Percentiles rank a stretch among this genome's conserved stretches.
phyloP scores from a whole-genome alignment of 1,140 invertebrate genomes.

The Lepidurus arcticus region DNA sequence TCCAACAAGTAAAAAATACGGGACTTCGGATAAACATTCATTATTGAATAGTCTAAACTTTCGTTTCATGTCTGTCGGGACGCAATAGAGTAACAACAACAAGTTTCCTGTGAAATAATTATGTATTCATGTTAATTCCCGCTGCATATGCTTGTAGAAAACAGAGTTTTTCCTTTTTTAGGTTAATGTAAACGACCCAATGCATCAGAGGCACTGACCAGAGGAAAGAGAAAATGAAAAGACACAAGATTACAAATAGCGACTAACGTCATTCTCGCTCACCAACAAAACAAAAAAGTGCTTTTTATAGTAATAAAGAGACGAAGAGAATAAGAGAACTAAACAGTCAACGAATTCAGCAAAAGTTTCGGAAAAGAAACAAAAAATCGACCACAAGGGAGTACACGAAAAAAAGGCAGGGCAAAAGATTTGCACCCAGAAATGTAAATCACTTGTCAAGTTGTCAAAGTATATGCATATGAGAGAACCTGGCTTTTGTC shows the following conservation, averaged over 20 bases:
- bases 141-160: slow-evolving; percentile 1
- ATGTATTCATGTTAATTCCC: background rate
- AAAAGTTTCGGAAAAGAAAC: background rate
- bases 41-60: too few species aligned
- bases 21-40: too few species aligned
- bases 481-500: background rate
- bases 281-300: background rate
- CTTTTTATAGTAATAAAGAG: background rate
- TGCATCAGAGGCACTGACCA: background rate
- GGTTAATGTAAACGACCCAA: slow-evolving; percentile 3
- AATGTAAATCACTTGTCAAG: background rate
- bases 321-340: background rate
- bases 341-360: too few species aligned
- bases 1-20: too few species aligned
- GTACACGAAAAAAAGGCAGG: background rate
- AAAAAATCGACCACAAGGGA: background rate
- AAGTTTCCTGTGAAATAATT: background rate
- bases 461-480: background rate
- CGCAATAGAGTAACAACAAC: background rate
- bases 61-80: too few species aligned
- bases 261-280: background rate
- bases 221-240: background rate
- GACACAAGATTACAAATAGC: background rate
- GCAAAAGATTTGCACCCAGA: background rate
- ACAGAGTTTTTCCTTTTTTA: background rate